These are phyloP conservation scores for Diorhabda sublineata DNA, from an alignment of 1,140 invertebrate species.

Conservation along the genomic window DNA sequence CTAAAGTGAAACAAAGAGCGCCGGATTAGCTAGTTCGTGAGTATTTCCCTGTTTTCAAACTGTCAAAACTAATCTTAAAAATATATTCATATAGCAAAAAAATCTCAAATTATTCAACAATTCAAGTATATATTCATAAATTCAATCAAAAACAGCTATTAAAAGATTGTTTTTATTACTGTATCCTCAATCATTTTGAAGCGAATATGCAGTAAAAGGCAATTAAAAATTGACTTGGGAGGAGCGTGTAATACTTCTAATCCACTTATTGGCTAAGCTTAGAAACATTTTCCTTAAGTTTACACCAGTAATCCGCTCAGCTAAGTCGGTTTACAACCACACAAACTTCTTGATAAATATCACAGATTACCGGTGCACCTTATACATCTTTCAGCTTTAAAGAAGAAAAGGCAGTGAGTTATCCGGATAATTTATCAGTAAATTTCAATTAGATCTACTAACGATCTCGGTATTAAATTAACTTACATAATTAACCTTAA, in stretches of 20 bases:
- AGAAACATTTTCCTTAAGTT: conserved; percentile 8
- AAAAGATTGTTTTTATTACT: no score
- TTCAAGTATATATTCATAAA: no score
- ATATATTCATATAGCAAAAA: no score
- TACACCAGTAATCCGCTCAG: conserved; percentile 6
- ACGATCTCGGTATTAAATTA: not conserved
- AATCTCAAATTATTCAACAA: no score
- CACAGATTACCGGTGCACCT: conserved; percentile 2
- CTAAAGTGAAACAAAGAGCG: no score
- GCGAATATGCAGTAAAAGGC: no score
- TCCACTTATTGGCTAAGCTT: not conserved
- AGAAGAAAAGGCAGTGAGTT: not conserved
- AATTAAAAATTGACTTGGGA: not conserved
- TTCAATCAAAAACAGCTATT: no score
- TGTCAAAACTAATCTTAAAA: no score
- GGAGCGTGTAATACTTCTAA: not conserved
- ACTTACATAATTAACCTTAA: not conserved
- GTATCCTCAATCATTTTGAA: no score
- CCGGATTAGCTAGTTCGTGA: no score
- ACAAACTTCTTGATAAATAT: conserved; percentile 12
- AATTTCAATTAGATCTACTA: conserved; percentile 1
- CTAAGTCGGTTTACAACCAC: conserved; percentile 6
- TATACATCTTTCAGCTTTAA: not conserved
- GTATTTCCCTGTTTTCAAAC: no score
- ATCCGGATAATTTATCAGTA: conserved; percentile 2